Percentiles rank a stretch among this genome's conserved stretches.
phyloP scores from a whole-genome alignment of 2,113 vertebrate species.

The Procavia capensis region DNA sequence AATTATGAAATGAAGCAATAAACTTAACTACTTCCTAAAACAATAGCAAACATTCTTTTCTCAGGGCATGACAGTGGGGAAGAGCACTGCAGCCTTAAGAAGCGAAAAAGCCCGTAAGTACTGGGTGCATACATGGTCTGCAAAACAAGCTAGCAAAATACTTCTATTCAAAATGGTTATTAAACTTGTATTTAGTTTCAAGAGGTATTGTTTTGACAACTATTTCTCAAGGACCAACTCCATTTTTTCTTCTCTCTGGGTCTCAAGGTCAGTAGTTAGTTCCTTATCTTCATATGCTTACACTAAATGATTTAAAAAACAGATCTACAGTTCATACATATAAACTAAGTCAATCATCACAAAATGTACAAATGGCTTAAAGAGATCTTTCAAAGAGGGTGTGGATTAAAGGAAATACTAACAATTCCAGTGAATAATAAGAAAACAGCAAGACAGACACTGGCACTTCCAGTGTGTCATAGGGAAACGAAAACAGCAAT shows the following conservation, averaged over 20 bases:
- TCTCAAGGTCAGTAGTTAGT: slow-evolving; percentile 70
- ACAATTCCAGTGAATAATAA: background rate
- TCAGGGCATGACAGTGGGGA: slow-evolving; percentile 39
- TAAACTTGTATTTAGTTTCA: slow-evolving; percentile 43
- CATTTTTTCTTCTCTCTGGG: slow-evolving; percentile 59
- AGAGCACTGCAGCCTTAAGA: slow-evolving; percentile 54
- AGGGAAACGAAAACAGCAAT: background rate
- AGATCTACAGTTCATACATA: background rate
- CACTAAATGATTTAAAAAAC: background rate
- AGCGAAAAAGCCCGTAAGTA: slow-evolving; percentile 27
- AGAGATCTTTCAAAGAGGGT: background rate
- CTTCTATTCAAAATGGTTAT: slow-evolving; percentile 67
- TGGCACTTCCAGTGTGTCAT: background rate
- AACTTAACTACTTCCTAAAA: slow-evolving; percentile 68
- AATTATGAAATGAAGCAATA: slow-evolving; percentile 57
- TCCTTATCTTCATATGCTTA: slow-evolving; percentile 70
- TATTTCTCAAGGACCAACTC: slow-evolving; percentile 65
- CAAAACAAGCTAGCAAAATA: slow-evolving; percentile 57
- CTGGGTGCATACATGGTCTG: background rate
- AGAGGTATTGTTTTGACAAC: slow-evolving; percentile 67
- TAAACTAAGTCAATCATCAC: background rate
- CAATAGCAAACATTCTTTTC: slow-evolving; percentile 40
- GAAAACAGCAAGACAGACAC: background rate
- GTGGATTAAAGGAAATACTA: slow-evolving; percentile 41
- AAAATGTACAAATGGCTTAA: background rate